Percentiles rank a stretch among this genome's conserved stretches.
Evolutionary conservation across 2,113 vertebrate species (phyloP).

Genomic region (Lagopus muta): DNA sequence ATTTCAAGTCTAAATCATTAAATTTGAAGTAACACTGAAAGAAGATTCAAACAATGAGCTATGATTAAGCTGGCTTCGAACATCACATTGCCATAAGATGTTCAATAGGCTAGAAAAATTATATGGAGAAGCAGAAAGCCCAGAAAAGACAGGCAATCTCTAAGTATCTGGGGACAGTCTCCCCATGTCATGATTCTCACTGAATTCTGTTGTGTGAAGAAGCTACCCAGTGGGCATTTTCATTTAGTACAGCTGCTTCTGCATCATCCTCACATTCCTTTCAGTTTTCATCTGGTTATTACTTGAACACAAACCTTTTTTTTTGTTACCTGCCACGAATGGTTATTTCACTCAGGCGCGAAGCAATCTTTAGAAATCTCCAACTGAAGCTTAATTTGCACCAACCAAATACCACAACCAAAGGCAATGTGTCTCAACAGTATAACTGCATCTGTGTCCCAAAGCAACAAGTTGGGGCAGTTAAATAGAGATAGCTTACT

Average conservation of each 20-base stretch:
- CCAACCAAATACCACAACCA: not conserved
- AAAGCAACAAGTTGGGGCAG: not conserved
- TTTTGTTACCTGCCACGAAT: not conserved
- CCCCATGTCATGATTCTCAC: not conserved
- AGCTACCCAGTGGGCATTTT: not conserved
- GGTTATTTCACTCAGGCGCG: not conserved
- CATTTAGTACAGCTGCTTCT: not conserved
- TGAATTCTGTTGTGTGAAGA: not conserved
- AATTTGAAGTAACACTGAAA: not conserved
- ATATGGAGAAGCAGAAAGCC: not conserved
- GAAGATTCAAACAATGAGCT: not conserved
- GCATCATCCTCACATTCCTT: not conserved
- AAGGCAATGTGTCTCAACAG: not conserved
- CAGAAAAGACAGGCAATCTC: not conserved
- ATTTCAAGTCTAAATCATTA: not conserved
- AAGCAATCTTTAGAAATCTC: not conserved
- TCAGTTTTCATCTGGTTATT: not conserved
- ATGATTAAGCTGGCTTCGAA: not conserved
- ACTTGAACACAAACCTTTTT: not conserved
- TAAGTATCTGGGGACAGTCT: not conserved
- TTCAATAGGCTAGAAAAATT: not conserved
- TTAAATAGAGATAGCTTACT: not conserved
- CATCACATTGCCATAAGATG: not conserved
- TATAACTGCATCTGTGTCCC: not conserved
- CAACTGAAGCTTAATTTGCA: not conserved